Conservation (phyloP, 2,113 vertebrate genomes). For the Phalacrocorax brasilianus region DNA sequence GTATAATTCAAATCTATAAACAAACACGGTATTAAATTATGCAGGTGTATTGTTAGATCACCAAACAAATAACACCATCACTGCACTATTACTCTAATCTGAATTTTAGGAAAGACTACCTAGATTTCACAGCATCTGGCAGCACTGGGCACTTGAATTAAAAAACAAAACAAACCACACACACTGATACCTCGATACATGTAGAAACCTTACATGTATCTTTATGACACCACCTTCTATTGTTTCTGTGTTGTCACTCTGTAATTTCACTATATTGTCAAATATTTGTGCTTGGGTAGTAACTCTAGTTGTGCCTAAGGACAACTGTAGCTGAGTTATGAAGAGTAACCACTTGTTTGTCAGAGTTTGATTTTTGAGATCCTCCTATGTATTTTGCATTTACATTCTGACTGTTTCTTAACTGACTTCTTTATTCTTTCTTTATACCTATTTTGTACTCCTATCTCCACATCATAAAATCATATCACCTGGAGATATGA, state of each 20-base stretch:
- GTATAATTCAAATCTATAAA: not conserved
- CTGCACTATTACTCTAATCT: not conserved
- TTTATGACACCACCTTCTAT: not conserved
- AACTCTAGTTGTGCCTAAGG: not conserved
- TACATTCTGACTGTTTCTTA: not conserved
- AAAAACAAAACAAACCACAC: not conserved
- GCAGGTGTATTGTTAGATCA: not conserved
- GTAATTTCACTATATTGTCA: not conserved
- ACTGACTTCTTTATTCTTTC: not conserved
- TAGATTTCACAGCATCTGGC: not conserved
- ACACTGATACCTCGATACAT: not conserved
- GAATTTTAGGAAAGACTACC: not conserved
- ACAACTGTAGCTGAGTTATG: not conserved
- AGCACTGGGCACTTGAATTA: not conserved
- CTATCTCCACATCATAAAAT: not conserved
- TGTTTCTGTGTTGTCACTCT: not conserved
- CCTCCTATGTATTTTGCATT: not conserved
- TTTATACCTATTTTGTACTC: not conserved
- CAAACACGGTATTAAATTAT: not conserved
- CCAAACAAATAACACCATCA: not conserved
- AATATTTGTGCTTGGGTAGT: not conserved
- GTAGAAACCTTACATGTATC: not conserved
- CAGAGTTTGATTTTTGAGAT: not conserved
- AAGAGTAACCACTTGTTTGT: not conserved
- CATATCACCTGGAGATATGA: not conserved